Evolutionary conservation across 2,797 vertebrate species (phyloP).

Genomic region (Melanogrammus aeglefinus): DNA sequence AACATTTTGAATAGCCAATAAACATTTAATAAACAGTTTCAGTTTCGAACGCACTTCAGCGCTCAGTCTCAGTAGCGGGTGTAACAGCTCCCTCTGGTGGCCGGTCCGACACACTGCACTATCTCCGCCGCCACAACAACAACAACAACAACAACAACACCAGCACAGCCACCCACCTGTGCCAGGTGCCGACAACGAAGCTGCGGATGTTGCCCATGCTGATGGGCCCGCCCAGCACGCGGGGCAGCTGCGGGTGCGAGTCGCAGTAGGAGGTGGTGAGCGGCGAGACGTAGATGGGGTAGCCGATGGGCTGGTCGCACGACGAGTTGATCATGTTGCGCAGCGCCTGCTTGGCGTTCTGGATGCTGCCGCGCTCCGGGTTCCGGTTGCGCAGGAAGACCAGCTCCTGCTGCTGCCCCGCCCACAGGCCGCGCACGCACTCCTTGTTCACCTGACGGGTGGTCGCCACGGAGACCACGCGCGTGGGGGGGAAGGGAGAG

Average conservation of each 20-base stretch:
- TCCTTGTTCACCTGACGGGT: conserved; percentile 88
- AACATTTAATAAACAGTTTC: neutral
- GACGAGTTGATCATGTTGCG: conserved; percentile 99
- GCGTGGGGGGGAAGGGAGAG: neutral
- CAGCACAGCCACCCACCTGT: conserved; percentile 75
- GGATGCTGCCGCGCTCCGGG: conserved; percentile 97
- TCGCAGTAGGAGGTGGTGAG: conserved; percentile 96
- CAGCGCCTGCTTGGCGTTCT: conserved; percentile 97
- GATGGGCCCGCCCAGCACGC: conserved; percentile 92
- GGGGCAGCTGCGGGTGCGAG: conserved; percentile 89
- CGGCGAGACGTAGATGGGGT: conserved; percentile 97
- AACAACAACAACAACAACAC: neutral
- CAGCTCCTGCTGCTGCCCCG: conserved; percentile 96
- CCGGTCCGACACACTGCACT: neutral
- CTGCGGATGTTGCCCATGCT: conserved; percentile 91
- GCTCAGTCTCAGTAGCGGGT: too few species aligned
- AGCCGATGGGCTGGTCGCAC: conserved; percentile 97
- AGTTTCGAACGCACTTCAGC: too few species aligned
- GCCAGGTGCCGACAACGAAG: conserved; percentile 94
- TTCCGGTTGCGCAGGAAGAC: conserved; percentile 96
- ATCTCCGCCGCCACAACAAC: neutral
- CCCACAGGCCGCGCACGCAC: conserved; percentile 96
- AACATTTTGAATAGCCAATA: neutral
- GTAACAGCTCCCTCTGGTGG: neutral
- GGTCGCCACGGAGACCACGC: too few species aligned